Evolutionary conservation across 1,140 invertebrate species (phyloP), one percentile per base, ranked within the genome.

Genomic region (Psix sp.): DNA sequence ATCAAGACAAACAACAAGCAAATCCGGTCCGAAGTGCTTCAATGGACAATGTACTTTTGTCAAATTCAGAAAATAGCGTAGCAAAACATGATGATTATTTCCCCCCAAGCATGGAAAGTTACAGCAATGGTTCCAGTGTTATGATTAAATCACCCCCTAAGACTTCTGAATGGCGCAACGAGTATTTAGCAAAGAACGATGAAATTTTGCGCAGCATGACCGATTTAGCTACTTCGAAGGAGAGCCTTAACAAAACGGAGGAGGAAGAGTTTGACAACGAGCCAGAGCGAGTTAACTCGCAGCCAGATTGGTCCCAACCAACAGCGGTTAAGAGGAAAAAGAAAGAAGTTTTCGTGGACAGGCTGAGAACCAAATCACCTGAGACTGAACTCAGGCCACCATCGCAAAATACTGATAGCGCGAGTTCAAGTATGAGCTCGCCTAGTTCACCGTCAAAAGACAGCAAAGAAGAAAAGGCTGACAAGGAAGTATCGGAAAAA

Each of bases 381-480:
- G 84, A 86, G 48, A 67, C 71, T 13, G 84, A 87, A 60, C 46
- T 84, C 7, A 79, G 83, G 66, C 82, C 83, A 36, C 73, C 80
- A 11, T 85, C 82, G 3, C 78, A 77, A 42, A 80, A 79, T 49
- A 86, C 83, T 3, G 83, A 86, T 46, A 87, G 83, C 51, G 80
- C 83, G 13, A 84, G 83, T 31, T 86, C 84, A 11, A 84, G 84
- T 54, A 85, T 85, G 83, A 87, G 84, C 52, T 85, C 84, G 16
- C 83, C 84, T 1, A 86, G 82, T 72, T 86, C 83, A 18, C 80
- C 81, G 3, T 86, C 83, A 3, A 85, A 86, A 39, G 82, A 86
- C 31, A 86, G 81, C 42, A 87, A 84, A 33, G 83, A 86, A 36
- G 84, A 86, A 71, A 87, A 86, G 54, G 83, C 84, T 18, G 84